phyloP scores from a whole-genome alignment of 2,113 vertebrate genomes.

The Laticauda colubrina region DNA sequence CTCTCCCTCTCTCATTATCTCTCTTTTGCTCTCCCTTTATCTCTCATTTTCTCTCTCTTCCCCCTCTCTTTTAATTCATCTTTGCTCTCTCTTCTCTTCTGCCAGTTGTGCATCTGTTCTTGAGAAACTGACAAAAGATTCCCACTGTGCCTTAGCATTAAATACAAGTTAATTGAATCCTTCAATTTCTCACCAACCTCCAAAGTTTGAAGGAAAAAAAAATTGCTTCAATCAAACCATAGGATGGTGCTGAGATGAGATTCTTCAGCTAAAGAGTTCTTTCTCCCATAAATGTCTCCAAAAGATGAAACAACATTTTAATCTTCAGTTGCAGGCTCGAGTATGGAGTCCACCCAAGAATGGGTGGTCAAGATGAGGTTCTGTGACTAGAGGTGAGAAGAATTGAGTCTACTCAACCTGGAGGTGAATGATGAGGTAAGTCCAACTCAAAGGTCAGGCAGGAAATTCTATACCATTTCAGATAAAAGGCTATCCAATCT shows the following conservation, averaged over 20 bases:
- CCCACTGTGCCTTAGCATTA: background rate
- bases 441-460: too few species aligned
- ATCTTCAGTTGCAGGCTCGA: background rate
- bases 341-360: background rate
- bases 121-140: background rate
- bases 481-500: too few species aligned
- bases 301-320: background rate
- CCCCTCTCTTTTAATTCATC: background rate
- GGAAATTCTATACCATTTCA: too few species aligned
- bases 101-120: background rate
- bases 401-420: background rate
- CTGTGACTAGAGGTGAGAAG: background rate
- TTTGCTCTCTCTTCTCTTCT: background rate
- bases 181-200: background rate
- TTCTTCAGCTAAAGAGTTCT: background rate
- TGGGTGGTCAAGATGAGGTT: background rate
- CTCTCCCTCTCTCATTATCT: too few species aligned
- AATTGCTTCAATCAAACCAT: background rate
- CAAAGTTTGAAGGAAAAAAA: background rate
- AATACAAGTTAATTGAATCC: background rate
- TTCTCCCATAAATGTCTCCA: background rate
- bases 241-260: background rate
- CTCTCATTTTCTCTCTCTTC: too few species aligned
- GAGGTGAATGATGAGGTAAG: background rate
- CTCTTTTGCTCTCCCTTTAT: too few species aligned